Base-by-base conservation (phyloP, 2,797 vertebrate genomes). In the Luscinia luscinia region DNA sequence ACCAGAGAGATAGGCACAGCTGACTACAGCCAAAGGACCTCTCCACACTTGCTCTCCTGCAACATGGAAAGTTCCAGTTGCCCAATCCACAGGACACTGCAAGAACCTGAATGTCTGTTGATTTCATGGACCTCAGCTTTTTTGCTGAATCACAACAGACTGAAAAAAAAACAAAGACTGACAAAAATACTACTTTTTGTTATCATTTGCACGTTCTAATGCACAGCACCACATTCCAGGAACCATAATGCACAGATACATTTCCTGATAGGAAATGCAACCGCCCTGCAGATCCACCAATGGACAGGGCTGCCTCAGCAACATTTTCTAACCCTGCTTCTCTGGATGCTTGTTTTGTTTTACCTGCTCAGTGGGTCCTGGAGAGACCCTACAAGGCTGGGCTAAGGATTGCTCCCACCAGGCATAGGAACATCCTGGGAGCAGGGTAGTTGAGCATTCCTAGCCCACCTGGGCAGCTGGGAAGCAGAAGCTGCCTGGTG, bases 191-290 rank as follows among this genome's bases (percentile, higher is more conserved):
- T 40, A 19, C 30, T 59, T 94, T 91, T 75, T 85, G 57, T 94
- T 96, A 62, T 90, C 66, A 66, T 86, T 88, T 68, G 36, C 69
- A 61, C 46, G 2, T 91, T 91, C 38, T 88, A 81, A 91, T 86
- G 54, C 83, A 91, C 5, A 0, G 72, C 68, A 77, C 27, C 5
- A 2, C 79, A 76, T 62, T 86, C 91, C 94, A 96, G 85, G 91
- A 94, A 84, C 82, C 79, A 78, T 92, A 94, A 77, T 0, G 8
- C 70, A 91, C 48, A 3, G 20, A 87, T 92, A 92, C 15, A 2
- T 90, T 95, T 95, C 95, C 96, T 94, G 86, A 67, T 64, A 84
- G 96, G 94, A 95, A 96, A 86, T 20, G 57, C 68, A 92, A 68
- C 90, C 45, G 8, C 86, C 84, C 92, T 76, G 34, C 5, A 26